These are phyloP conservation scores for Tetragonisca angustula DNA, from an alignment of 2,888 invertebrate species.

Conservation along the genomic window DNA sequence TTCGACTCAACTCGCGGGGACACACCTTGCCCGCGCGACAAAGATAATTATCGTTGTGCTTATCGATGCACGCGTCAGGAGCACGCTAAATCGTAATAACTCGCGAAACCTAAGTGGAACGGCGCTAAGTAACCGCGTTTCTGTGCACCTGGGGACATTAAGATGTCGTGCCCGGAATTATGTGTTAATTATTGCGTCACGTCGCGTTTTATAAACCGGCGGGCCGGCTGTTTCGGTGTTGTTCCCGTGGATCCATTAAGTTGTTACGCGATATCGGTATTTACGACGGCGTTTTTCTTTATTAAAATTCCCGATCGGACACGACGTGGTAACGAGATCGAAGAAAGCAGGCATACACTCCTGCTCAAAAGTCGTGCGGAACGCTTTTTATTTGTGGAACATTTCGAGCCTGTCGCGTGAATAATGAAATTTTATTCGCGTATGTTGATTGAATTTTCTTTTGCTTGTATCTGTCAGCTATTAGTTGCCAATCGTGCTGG, in stretches of 20 bases:
- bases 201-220: neutral
- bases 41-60: conserved; percentile 12
- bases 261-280: conserved; percentile 19
- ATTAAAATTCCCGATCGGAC: conserved; percentile 34
- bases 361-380: too few species aligned
- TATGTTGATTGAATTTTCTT: too few species aligned
- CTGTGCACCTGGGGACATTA: conserved; percentile 10
- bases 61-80: neutral
- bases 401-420: too few species aligned
- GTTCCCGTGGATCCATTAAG: conserved; percentile 9
- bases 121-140: neutral
- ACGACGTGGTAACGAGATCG: conserved; percentile 19
- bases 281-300: conserved; percentile 41
- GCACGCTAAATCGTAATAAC: conserved; percentile 14
- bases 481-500: too few species aligned
- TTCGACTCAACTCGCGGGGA: neutral
- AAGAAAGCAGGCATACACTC: neutral
- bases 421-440: too few species aligned
- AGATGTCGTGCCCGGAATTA: conserved; percentile 25
- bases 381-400: too few species aligned
- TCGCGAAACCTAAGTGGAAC: neutral
- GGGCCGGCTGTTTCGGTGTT: neutral
- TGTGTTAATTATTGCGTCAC: conserved; percentile 20
- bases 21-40: neutral
- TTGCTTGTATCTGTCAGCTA: too few species aligned